Evolutionary conservation across 2,888 invertebrate species (phyloP), one percentile per base, ranked within the genome.

Genomic region (Trilocha varians): DNA sequence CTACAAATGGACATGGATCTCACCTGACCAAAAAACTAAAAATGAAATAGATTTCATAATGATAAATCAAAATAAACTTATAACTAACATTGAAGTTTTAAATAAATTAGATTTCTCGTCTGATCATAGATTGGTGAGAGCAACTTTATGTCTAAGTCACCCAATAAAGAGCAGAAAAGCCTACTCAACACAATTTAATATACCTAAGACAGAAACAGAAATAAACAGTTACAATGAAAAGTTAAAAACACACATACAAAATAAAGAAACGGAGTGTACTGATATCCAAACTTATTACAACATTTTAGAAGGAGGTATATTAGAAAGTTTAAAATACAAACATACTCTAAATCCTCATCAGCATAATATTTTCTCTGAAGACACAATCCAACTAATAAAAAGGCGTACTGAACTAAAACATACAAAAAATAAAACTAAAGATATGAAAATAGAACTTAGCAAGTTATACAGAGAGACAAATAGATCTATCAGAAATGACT

Each of bases 21-120:
- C 46, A 5, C 46, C 45, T 5, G 34, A 45, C n/a, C 34, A 41
- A 32, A 40, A 35, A 1, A 45, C 34, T 2, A 49, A 34, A 32
- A 46, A 45, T 13, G 45, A 49, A 40, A 40, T 49, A n/a, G 41
- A 44, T 13, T 44, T 33, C n/a, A 41, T 44, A 5, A 9, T 39
- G 11, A 9, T 15, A 34, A 34, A 34, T n/a, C 34, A 34, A 4
- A 3, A 34, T 34, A 34, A 13, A 34, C 5, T n/a, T n/a, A n/a
- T n/a, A n/a, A n/a, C n/a, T n/a, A n/a, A n/a, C n/a, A n/a, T n/a
- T n/a, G n/a, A n/a, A n/a, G n/a, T n/a, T n/a, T n/a, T n/a, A n/a
- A n/a, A n/a, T n/a, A n/a, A n/a, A n/a, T n/a, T n/a, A n/a, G n/a
- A n/a, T n/a, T n/a, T n/a, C n/a, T n/a, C n/a, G n/a, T n/a, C n/a